Evolutionary conservation across 35 echinoderm and acorn worm species (phyloP).

Genomic region (Holothuria glaberrima): DNA sequence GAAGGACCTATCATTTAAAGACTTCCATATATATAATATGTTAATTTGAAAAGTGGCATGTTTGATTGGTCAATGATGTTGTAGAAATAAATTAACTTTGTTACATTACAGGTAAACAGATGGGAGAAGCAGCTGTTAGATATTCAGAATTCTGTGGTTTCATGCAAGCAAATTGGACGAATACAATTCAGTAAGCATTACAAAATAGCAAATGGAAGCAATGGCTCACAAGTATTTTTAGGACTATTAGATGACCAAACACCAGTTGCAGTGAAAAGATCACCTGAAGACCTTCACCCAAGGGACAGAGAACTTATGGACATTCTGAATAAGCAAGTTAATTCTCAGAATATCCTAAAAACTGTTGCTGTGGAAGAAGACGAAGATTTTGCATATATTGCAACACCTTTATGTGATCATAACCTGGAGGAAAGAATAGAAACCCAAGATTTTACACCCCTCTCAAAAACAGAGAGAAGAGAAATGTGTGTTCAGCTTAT

Average conservation of each 20-base stretch:
- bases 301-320: conserved; percentile 12
- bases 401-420: not conserved
- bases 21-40: not conserved
- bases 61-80: not conserved
- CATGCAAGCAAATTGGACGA: not conserved
- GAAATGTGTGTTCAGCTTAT: not conserved
- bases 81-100: not conserved
- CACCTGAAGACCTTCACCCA: not conserved
- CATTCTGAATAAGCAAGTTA: conserved; percentile 16
- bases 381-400: not conserved
- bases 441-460: not conserved
- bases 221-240: conserved; percentile 32
- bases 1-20: not conserved
- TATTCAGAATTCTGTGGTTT: not conserved
- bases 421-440: conserved; percentile 12
- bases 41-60: not conserved
- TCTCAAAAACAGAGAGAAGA: not conserved
- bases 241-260: not conserved
- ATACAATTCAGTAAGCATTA: not conserved
- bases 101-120: not conserved
- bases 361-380: not conserved
- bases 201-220: conserved; percentile 36
- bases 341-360: conserved; percentile 14
- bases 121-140: conserved; percentile 23
- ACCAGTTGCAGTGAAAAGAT: not conserved